phyloP scores from a whole-genome alignment of 1,140 invertebrate species.

The Apis mellifera region Amel_HAv3.1 CM009936.2:4394501-4395000 shows the following conservation, averaged over 20 bases:
- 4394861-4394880: neutral
- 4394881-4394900: neutral
- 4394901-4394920: neutral
- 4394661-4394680: neutral
- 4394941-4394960: neutral
- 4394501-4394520: slow-evolving; percentile 11
- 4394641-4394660: neutral
- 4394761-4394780: neutral
- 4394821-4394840: neutral
- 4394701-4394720: neutral
- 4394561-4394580: slow-evolving; percentile 23
- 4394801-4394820: neutral
- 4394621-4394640: neutral
- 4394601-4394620: slow-evolving; percentile 2
- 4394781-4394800: neutral
- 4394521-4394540: slow-evolving; percentile 42
- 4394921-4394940: neutral
- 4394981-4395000: no score
- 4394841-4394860: neutral
- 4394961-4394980: no score
- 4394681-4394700: neutral
- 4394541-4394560: slow-evolving; percentile 5
- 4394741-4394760: neutral
- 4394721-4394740: neutral
- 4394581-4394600: slow-evolving; percentile 46